Evolutionary conservation across 2,113 vertebrate genomes (phyloP).

Genomic region (Ailuropoda melanoleuca): DNA sequence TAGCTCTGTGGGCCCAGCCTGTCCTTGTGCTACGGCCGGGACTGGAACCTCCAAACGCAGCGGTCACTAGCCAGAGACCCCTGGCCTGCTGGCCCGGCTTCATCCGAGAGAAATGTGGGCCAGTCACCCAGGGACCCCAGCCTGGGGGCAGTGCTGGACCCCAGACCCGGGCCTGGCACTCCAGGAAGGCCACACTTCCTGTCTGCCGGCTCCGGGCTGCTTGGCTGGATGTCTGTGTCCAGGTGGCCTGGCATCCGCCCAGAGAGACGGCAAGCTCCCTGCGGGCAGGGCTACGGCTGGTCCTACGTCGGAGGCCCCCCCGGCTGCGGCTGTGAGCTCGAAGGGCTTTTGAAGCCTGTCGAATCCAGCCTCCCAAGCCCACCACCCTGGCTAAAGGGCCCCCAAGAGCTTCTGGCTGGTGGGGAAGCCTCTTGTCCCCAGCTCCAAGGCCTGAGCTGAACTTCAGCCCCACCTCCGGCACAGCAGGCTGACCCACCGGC

Average conservation of each 20-base stretch:
- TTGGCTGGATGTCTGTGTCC: fast-evolving
- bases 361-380: fast-evolving
- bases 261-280: not conserved
- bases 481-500: not conserved
- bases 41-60: fast-evolving
- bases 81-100: not conserved
- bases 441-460: not conserved
- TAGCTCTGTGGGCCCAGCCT: not conserved
- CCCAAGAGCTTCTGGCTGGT: fast-evolving
- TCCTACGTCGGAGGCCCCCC: not conserved
- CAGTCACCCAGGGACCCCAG: fast-evolving
- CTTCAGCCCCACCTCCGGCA: fast-evolving
- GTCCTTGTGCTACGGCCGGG: not conserved
- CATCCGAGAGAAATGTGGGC: fast-evolving
- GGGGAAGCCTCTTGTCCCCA: not conserved
- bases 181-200: fast-evolving
- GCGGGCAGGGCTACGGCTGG: fast-evolving
- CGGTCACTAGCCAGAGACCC: fast-evolving
- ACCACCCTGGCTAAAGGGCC: fast-evolving
- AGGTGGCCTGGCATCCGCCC: not conserved
- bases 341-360: not conserved
- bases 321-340: not conserved
- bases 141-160: fast-evolving
- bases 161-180: fast-evolving
- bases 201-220: fast-evolving